A percentile compares a stretch with the other conserved stretches of the same genome.
Conservation (phyloP, 1,140 invertebrate genomes). For the Drosophila novamexicana region DNA sequence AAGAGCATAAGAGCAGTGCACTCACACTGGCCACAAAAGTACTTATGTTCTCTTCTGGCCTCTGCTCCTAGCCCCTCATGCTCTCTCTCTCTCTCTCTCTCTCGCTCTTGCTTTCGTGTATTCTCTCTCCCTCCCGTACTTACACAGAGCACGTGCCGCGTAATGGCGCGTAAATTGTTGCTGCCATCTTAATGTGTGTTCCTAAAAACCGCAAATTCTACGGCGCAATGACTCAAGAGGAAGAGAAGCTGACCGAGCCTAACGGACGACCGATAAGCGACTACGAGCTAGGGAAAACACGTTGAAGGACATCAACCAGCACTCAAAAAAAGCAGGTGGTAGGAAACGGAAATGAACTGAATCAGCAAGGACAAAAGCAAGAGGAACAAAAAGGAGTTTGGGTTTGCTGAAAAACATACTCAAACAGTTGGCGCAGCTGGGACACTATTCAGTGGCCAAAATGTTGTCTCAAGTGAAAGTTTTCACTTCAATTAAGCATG, state of each 20-base stretch:
- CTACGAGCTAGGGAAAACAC: constrained; percentile 27
- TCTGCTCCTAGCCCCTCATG: neutral
- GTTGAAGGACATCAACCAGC: neutral
- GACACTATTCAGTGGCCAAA: constrained; percentile 15
- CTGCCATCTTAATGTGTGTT: constrained; percentile 70
- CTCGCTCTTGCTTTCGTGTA: neutral
- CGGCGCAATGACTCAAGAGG: constrained; percentile 27
- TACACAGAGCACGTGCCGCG: constrained; percentile 48
- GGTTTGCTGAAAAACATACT: constrained; percentile 39
- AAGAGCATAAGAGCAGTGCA: constrained; percentile 34
- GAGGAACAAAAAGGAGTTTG: constrained; percentile 47
- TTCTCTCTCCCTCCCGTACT: neutral
- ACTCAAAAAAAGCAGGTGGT: constrained; percentile 2
- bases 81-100: constrained; percentile 1
- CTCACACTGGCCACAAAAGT: constrained; percentile 28
- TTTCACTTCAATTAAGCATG: constrained; percentile 65
- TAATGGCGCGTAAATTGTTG: constrained; percentile 79
- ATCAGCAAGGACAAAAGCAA: constrained; percentile 38
- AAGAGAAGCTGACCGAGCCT: constrained; percentile 12
- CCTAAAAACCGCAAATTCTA: constrained; percentile 69
- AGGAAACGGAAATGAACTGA: constrained; percentile 68
- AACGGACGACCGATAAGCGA: constrained; percentile 40
- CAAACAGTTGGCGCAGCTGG: constrained; percentile 1
- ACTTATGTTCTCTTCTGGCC: constrained; percentile 7
- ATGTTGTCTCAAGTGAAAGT: constrained; percentile 27